Conservation (phyloP, 2,797 vertebrate species). For the Lophius americanus region DNA sequence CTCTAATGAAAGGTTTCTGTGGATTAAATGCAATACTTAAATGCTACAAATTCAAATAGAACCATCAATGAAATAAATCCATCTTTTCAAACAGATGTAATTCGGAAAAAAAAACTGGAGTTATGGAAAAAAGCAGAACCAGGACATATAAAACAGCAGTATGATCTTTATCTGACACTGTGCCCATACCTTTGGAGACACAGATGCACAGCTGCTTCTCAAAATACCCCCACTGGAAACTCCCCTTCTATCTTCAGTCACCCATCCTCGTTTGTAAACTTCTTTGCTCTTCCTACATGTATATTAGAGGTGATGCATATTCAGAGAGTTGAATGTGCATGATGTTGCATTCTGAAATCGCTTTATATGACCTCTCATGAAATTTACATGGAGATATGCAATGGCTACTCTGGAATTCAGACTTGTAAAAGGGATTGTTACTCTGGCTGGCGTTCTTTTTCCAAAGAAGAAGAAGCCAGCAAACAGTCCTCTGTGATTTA, state of each 20-base stretch:
- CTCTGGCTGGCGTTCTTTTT: slow-evolving; percentile 19
- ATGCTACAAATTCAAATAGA: too few relatives aligned
- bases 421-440: slow-evolving; percentile 40
- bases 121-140: slow-evolving; percentile 23
- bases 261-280: slow-evolving; percentile 30
- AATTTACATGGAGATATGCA: slow-evolving; percentile 51
- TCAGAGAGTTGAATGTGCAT: slow-evolving; percentile 36
- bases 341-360: slow-evolving; percentile 27
- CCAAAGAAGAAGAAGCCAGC: background rate
- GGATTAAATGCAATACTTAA: too few relatives aligned
- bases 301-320: slow-evolving; percentile 17
- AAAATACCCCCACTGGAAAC: slow-evolving; percentile 73
- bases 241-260: slow-evolving; percentile 38
- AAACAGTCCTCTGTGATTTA: slow-evolving; percentile 14
- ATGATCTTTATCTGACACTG: slow-evolving; percentile 51
- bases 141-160: slow-evolving; percentile 43
- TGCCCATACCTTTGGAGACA: slow-evolving; percentile 62
- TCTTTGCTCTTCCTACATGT: slow-evolving; percentile 2
- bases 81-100: background rate
- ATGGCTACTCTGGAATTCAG: slow-evolving; percentile 29
- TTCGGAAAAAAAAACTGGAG: slow-evolving; percentile 2
- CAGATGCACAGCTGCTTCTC: slow-evolving; percentile 71
- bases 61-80: too few relatives aligned
- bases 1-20: background rate
- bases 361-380: slow-evolving; percentile 26